Conservation (phyloP, 2,797 vertebrate genomes). For the Propithecus deckenii region DNA sequence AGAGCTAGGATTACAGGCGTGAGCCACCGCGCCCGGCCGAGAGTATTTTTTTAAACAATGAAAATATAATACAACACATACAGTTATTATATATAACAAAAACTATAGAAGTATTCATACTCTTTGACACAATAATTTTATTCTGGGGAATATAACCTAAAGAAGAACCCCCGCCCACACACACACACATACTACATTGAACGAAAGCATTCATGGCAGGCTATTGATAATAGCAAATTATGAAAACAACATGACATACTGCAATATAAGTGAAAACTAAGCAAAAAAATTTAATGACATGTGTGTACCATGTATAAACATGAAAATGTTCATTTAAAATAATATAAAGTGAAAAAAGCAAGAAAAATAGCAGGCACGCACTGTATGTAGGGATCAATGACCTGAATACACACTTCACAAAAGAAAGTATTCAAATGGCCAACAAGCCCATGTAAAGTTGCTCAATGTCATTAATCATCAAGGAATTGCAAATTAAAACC, state of each 20-base stretch:
- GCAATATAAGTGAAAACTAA: not conserved
- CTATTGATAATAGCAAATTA: conserved; percentile 5
- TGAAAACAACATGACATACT: not conserved
- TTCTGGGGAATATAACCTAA: not conserved
- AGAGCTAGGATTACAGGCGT: no score
- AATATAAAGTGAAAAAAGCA: not conserved
- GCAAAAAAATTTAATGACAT: not conserved
- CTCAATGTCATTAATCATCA: not conserved
- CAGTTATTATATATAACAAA: not conserved
- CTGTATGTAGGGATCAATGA: not conserved
- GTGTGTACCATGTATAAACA: not conserved
- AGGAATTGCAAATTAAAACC: not conserved
- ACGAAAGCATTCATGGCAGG: not conserved
- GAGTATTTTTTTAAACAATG: not conserved
- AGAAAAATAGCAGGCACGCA: not conserved
- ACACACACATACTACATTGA: not conserved
- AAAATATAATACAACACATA: conserved; percentile 25
- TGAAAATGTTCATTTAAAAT: conserved; percentile 14
- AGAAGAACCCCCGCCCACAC: not conserved
- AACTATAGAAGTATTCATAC: conserved; percentile 23
- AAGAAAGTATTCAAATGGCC: not conserved
- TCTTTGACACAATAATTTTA: conserved; percentile 17
- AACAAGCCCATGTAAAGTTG: not conserved
- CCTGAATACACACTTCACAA: not conserved
- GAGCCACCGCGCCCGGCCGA: no score